These are phyloP conservation scores for Bovichtus diacanthus DNA, from an alignment of 2,797 vertebrate genomes.

Conservation along the genomic window DNA sequence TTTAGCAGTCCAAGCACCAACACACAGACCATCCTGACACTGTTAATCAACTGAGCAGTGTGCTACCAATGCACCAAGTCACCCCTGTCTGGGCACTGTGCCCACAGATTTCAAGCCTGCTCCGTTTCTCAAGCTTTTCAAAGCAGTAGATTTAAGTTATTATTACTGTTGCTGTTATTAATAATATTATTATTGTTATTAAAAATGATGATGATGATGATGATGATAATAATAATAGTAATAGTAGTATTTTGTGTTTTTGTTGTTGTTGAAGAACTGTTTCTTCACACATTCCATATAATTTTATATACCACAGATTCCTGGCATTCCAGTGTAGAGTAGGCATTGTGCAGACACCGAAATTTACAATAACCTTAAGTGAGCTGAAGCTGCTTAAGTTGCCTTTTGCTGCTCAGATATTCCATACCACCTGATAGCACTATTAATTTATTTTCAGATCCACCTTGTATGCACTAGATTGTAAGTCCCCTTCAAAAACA, in stretches of 20 bases:
- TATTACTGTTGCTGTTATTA: background rate
- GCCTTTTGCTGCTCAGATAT: conserved; percentile 5
- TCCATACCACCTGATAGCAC: background rate
- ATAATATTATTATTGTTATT: background rate
- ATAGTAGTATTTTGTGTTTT: background rate
- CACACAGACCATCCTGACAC: conserved; percentile 81
- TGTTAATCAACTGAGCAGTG: conserved; percentile 85
- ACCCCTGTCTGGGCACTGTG: conserved; percentile 75
- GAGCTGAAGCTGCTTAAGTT: background rate
- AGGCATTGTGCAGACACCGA: conserved; percentile 9
- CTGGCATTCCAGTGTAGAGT: background rate
- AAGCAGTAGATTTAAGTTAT: background rate
- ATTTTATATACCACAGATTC: background rate
- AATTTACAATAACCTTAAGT: conserved; percentile 8
- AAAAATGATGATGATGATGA: no score
- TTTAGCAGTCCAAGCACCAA: conserved; percentile 73
- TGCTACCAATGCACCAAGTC: conserved; percentile 78
- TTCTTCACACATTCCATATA: background rate
- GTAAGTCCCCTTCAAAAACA: conserved; percentile 19
- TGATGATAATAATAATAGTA: no score
- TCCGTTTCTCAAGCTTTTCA: conserved; percentile 58
- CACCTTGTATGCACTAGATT: background rate
- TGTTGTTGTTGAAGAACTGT: background rate
- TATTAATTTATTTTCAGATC: background rate
- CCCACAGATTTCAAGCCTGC: conserved; percentile 64